Conservation (phyloP, 2,888 invertebrate species). For the Sycophila texana region DNA sequence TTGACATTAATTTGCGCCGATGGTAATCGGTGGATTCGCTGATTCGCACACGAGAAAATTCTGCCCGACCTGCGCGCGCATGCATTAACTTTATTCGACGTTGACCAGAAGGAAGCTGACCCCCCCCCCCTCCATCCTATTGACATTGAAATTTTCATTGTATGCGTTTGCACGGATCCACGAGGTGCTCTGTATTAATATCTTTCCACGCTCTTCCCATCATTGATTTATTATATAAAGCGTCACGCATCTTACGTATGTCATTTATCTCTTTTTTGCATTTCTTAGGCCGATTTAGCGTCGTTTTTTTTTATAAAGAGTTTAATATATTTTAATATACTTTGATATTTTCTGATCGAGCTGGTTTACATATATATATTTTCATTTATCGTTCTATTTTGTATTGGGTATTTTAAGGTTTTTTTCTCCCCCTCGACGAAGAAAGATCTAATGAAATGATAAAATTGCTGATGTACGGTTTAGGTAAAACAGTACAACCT, state of each 20-base stretch:
- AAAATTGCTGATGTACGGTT: background rate
- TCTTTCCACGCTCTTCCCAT: no score
- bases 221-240: no score
- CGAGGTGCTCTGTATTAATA: background rate
- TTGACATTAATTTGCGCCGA: conserved; percentile 44
- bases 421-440: background rate
- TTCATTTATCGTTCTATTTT: background rate
- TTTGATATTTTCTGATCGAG: conserved; percentile 1
- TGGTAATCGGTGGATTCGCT: conserved; percentile 35
- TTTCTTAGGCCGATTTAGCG: background rate
- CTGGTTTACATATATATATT: background rate
- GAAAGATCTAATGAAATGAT: background rate
- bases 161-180: conserved; percentile 38
- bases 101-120: conserved; percentile 30
- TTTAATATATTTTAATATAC: background rate
- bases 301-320: background rate
- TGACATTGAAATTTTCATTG: conserved; percentile 28
- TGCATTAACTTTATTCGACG: conserved; percentile 44
- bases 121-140: conserved; percentile 13
- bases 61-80: background rate
- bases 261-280: background rate
- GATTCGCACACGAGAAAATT: conserved; percentile 40
- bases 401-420: background rate
- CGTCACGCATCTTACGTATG: background rate
- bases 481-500: no score